Evolutionary conservation across 2,113 vertebrate species (phyloP).

Genomic region (Python bivittatus): DNA sequence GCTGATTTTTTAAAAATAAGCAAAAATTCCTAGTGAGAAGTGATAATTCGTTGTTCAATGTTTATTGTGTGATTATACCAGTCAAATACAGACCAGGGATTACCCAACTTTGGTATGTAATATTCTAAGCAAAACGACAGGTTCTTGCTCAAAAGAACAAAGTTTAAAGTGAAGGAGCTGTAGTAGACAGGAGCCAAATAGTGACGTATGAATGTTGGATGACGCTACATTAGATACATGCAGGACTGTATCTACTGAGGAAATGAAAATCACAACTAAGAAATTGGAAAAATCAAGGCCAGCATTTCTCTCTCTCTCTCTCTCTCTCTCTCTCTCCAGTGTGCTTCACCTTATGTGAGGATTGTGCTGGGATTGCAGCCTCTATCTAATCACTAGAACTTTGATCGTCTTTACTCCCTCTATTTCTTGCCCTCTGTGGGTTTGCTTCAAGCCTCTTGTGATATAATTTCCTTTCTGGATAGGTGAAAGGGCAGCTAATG

Average conservation of each 20-base stretch:
- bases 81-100: not conserved
- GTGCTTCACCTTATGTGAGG: not conserved
- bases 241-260: not conserved
- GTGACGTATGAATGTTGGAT: not conserved
- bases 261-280: not conserved
- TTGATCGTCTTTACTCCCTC: not conserved
- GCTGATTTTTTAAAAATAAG: not conserved
- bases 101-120: not conserved
- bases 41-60: not conserved
- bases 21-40: not conserved
- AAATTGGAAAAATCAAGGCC: not conserved
- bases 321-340: not conserved
- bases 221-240: not conserved
- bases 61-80: not conserved
- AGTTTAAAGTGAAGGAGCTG: not conserved
- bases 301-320: not conserved
- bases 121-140: not conserved
- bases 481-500: not conserved
- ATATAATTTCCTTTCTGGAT: not conserved
- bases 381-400: slow-evolving; percentile 17
- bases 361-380: not conserved
- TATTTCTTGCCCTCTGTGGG: not conserved
- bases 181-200: not conserved
- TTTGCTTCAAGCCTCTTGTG: not conserved
- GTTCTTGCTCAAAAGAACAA: not conserved